phyloP scores from a whole-genome alignment of 2,888 invertebrate genomes.

The Aphidius colemani region DNA sequence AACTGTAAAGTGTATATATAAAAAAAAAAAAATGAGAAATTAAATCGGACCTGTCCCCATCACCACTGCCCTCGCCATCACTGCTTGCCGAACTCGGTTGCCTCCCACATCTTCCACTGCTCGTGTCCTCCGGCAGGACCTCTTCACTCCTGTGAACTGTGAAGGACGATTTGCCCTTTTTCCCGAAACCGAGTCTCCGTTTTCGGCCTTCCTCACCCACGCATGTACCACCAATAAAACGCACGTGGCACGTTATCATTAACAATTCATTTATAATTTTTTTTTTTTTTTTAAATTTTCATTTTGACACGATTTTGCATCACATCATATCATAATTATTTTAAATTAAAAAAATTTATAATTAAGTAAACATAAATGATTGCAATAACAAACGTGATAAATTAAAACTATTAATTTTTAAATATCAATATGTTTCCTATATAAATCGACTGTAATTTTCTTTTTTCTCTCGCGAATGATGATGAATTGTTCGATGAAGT shows the following conservation, averaged over 20 bases:
- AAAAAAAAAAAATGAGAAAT: slow-evolving; percentile 8
- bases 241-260: slow-evolving; percentile 53
- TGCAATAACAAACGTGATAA: slow-evolving; percentile 22
- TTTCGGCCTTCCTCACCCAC: slow-evolving; percentile 78
- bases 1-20: slow-evolving; percentile 25
- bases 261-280: slow-evolving; percentile 34
- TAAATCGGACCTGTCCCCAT: slow-evolving; percentile 79
- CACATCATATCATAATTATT: neutral
- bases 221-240: slow-evolving; percentile 58
- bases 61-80: slow-evolving; percentile 83
- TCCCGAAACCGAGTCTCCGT: slow-evolving; percentile 93
- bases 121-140: slow-evolving; percentile 83
- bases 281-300: slow-evolving; percentile 29
- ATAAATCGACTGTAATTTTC: too few relatives aligned
- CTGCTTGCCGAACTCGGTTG: slow-evolving; percentile 93
- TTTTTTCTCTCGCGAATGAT: slow-evolving; percentile 20
- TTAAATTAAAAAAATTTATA: too few relatives aligned
- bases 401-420: neutral
- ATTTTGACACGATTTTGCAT: slow-evolving; percentile 25
- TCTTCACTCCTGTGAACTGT: slow-evolving; percentile 98
- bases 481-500: slow-evolving; percentile 36
- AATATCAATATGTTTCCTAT: neutral
- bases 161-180: slow-evolving; percentile 93
- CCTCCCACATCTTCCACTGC: slow-evolving; percentile 61
- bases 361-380: too few relatives aligned